phyloP scores from a whole-genome alignment of 2,797 vertebrate species.

The Philypnodon macrostomus region DNA sequence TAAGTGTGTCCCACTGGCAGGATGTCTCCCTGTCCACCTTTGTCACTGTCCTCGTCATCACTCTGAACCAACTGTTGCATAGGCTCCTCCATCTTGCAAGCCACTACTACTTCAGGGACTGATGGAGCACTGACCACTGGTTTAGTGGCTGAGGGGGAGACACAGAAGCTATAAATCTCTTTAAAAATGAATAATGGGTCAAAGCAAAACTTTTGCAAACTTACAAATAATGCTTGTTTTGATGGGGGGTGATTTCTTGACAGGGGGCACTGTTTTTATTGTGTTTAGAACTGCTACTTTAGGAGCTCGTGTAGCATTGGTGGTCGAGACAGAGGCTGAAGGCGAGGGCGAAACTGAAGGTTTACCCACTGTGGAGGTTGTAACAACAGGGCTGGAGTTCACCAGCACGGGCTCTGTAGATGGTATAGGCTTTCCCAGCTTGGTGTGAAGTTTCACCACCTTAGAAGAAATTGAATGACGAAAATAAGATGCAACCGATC shows the following conservation, averaged over 20 bases:
- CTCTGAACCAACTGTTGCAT: conserved; percentile 37
- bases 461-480: conserved; percentile 35
- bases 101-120: conserved; percentile 7
- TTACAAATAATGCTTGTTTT: conserved; percentile 71
- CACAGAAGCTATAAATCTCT: not conserved
- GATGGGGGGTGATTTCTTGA: conserved; percentile 61
- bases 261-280: conserved; percentile 28
- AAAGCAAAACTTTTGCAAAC: conserved; percentile 29
- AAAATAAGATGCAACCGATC: conserved; percentile 33
- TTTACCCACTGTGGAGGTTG: conserved; percentile 65
- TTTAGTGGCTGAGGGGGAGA: conserved; percentile 58
- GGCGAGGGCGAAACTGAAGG: conserved; percentile 23
- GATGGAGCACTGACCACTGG: conserved; percentile 33
- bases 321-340: conserved; percentile 24
- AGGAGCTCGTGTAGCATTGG: conserved; percentile 31
- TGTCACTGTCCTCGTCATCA: conserved; percentile 62
- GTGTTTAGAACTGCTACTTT: conserved; percentile 40
- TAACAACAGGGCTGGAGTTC: conserved; percentile 65
- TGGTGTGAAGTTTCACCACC: conserved; percentile 86
- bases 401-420: conserved; percentile 76
- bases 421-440: conserved; percentile 85
- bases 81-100: conserved; percentile 57
- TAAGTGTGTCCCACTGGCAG: conserved; percentile 78
- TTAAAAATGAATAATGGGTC: not conserved
- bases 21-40: conserved; percentile 61